phyloP scores from a whole-genome alignment of 1,140 invertebrate genomes.

The Phthorimaea operculella region DNA sequence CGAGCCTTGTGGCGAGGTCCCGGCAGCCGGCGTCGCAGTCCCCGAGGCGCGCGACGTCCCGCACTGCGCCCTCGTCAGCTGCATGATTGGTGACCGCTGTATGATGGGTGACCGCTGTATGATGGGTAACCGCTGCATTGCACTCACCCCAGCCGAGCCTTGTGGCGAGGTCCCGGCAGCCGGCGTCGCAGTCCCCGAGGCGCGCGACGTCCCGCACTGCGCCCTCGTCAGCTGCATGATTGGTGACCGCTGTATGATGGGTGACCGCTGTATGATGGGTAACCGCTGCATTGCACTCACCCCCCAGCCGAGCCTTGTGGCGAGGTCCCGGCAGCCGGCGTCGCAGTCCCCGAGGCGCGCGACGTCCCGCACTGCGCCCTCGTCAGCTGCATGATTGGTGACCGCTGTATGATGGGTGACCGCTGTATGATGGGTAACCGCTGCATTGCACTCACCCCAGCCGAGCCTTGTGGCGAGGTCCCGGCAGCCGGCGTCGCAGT shows the following conservation, averaged over 20 bases:
- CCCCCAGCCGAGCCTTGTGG: slow-evolving; percentile 86
- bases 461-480: slow-evolving; percentile 85
- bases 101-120: too few relatives aligned
- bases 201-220: slow-evolving; percentile 85
- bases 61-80: slow-evolving; percentile 70
- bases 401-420: too few relatives aligned
- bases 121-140: too few relatives aligned
- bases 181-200: slow-evolving; percentile 89
- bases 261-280: too few relatives aligned
- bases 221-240: slow-evolving; percentile 73
- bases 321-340: too few relatives aligned
- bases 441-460: slow-evolving; percentile 79
- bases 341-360: slow-evolving; percentile 88
- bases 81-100: too few relatives aligned
- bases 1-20: slow-evolving; percentile 84
- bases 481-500: too few relatives aligned
- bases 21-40: too few relatives aligned
- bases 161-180: too few relatives aligned
- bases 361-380: slow-evolving; percentile 81
- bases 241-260: too few relatives aligned
- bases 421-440: too few relatives aligned
- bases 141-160: slow-evolving; percentile 84
- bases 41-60: slow-evolving; percentile 89
- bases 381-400: slow-evolving; percentile 64
- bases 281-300: too few relatives aligned